Evolutionary conservation across 2,113 vertebrate genomes (phyloP).

Genomic region (Semnopithecus entellus): DNA sequence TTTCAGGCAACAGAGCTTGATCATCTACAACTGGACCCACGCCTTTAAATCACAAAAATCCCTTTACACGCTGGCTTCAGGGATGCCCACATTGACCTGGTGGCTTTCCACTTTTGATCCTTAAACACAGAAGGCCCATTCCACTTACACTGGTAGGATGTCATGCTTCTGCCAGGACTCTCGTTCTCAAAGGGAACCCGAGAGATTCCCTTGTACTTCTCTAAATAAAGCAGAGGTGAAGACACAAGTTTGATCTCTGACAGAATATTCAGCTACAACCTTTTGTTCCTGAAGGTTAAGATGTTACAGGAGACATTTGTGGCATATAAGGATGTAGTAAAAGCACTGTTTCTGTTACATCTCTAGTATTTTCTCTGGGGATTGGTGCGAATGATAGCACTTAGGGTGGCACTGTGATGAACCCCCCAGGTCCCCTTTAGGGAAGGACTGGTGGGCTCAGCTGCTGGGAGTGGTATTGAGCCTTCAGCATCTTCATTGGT

Average conservation of each 20-base stretch:
- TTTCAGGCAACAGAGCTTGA: constrained; percentile 39
- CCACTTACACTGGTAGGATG: background rate
- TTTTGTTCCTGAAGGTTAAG: background rate
- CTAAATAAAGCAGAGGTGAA: background rate
- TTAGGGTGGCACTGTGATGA: background rate
- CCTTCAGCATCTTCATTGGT: background rate
- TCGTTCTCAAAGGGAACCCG: background rate
- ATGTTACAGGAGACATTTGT: background rate
- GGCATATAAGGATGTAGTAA: background rate
- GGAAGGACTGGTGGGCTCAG: background rate
- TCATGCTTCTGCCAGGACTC: constrained; percentile 31
- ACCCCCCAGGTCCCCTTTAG: background rate
- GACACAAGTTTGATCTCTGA: background rate
- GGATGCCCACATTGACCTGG: background rate
- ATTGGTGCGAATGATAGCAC: background rate
- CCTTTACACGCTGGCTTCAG: background rate
- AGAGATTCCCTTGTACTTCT: background rate
- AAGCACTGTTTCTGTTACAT: background rate
- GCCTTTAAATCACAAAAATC: constrained; percentile 40
- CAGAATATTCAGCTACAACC: background rate
- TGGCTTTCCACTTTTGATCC: background rate
- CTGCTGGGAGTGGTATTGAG: background rate
- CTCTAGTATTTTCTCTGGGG: background rate
- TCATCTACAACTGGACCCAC: background rate
- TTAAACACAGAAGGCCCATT: constrained; percentile 47